Evolutionary conservation across 2,888 invertebrate genomes (phyloP), one percentile per base, ranked within the genome.

Genomic region (Ctenicera cuprea): DNA sequence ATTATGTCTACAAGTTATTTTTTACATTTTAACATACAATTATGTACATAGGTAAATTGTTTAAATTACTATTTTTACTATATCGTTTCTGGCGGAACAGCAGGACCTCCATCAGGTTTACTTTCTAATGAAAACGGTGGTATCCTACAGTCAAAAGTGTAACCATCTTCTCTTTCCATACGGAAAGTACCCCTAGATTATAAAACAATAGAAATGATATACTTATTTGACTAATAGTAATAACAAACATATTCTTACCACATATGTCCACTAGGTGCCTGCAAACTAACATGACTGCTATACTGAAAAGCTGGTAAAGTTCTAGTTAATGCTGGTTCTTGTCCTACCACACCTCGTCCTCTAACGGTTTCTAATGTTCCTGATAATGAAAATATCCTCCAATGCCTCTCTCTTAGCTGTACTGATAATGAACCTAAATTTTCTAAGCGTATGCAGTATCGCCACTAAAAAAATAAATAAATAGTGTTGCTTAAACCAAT

Each of bases 251-350:
- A 18, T 16, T 7, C 20, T 86, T 85, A 97, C 97, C 97, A 97
- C 97, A 98, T 97, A 85, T 99, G 98, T 8, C 99, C 99, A 85
- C 97, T 97, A 45, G 98, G 97, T 70, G 98, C 97, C 89, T 98
- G 98, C 79, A 99, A 89, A 81, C 97, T 97, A 66, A 99, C 97
- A 87, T 98, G 98, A 86, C 97, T 97, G 86, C 96, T 97, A 87
- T 99, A 99, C 88, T 99, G 99, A 89, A 98, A 99, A 82, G 98
- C 98, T 73, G 98, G 98, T 80, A 95, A 89, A 75, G 92, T 90
- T 74, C 94, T 92, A 52, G 97, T 96, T 72, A 99, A 89, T 76
- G 97, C 92, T 48, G 98, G 98, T 88, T 99, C 98, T 90, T 98
- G 97, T 0, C 98, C 98, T n/a, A 98, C 97, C 62, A 99, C 98